Conservation (phyloP, 2,797 vertebrate genomes). For the Chelonia mydas region DNA sequence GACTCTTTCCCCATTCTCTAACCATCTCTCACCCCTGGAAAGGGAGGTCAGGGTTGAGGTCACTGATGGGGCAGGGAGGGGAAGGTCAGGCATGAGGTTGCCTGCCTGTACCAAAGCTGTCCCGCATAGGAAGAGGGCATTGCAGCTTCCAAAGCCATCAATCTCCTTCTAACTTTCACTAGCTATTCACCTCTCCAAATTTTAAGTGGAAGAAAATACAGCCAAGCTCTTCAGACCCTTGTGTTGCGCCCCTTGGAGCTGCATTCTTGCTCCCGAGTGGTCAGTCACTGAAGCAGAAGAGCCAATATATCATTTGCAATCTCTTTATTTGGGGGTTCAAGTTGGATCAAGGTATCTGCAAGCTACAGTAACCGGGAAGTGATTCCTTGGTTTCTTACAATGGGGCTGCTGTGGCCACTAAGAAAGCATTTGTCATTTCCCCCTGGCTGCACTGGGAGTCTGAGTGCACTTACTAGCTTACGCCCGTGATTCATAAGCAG, state of each 20-base stretch:
- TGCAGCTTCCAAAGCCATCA: slow-evolving; percentile 64
- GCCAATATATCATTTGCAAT: slow-evolving; percentile 28
- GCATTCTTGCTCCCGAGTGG: slow-evolving; percentile 40
- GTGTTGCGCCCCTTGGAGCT: neutral
- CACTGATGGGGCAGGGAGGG: slow-evolving; percentile 44
- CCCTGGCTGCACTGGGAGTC: neutral
- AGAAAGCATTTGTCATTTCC: slow-evolving; percentile 24
- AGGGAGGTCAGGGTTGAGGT: slow-evolving; percentile 43
- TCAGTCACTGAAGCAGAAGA: slow-evolving; percentile 34
- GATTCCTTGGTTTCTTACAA: slow-evolving; percentile 40
- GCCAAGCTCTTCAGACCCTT: slow-evolving; percentile 57
- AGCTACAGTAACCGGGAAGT: slow-evolving; percentile 43
- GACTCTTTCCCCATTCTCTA: accelerated
- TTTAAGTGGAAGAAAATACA: slow-evolving; percentile 47
- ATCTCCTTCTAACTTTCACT: slow-evolving; percentile 53
- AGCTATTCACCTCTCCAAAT: slow-evolving; percentile 55
- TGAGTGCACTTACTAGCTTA: neutral
- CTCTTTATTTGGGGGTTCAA: slow-evolving; percentile 19
- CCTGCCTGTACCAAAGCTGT: slow-evolving; percentile 44
- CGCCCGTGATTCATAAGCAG: accelerated
- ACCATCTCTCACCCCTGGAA: neutral
- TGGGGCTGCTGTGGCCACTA: neutral
- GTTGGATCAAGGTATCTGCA: slow-evolving; percentile 40
- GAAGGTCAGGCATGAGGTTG: slow-evolving; percentile 41
- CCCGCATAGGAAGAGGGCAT: slow-evolving; percentile 2